phyloP scores from a whole-genome alignment of 2,888 invertebrate genomes.

The Drosophila tanythrix region DNA sequence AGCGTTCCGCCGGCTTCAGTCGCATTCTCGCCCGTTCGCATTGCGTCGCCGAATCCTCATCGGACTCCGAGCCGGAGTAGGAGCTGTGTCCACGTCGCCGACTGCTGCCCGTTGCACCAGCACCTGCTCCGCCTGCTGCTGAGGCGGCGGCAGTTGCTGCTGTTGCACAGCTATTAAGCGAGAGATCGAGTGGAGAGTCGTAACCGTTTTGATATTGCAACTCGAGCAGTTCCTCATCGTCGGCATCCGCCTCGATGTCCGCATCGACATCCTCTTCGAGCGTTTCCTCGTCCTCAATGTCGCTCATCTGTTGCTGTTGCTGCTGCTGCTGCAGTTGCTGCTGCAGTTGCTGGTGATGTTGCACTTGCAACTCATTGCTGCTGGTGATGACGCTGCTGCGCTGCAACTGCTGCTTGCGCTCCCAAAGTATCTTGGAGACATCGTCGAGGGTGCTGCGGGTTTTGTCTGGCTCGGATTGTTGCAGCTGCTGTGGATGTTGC shows the following conservation, averaged over 20 bases:
- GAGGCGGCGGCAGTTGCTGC: slow-evolving; percentile 34
- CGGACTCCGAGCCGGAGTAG: slow-evolving; percentile 92
- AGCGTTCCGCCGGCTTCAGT: slow-evolving; percentile 82
- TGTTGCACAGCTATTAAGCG: slow-evolving; percentile 86
- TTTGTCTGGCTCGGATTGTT: slow-evolving; percentile 62
- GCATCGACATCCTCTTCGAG: slow-evolving; percentile 66
- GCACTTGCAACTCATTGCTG: slow-evolving; percentile 58
- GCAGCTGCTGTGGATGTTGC: slow-evolving; percentile 37
- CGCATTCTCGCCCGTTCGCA: slow-evolving; percentile 70
- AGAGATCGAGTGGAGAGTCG: slow-evolving; percentile 92
- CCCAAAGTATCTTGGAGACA: slow-evolving; percentile 72
- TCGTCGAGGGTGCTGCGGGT: slow-evolving; percentile 72
- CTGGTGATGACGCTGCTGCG: slow-evolving; percentile 67
- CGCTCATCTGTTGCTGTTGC: slow-evolving; percentile 60
- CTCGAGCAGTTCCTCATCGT: slow-evolving; percentile 69
- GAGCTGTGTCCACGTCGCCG: slow-evolving; percentile 86
- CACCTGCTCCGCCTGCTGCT: slow-evolving; percentile 48
- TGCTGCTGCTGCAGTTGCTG: slow-evolving; percentile 24
- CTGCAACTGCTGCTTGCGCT: slow-evolving; percentile 69
- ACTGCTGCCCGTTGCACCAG: slow-evolving; percentile 23
- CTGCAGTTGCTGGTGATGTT: slow-evolving; percentile 38
- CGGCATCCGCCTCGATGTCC: slow-evolving; percentile 75
- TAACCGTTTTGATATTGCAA: slow-evolving; percentile 85
- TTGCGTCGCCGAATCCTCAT: slow-evolving; percentile 86
- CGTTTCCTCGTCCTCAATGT: slow-evolving; percentile 71